These are phyloP conservation scores for Oscheius sp. DNA, from an alignment of 2,888 invertebrate genomes.

Conservation along the genomic window DNA sequence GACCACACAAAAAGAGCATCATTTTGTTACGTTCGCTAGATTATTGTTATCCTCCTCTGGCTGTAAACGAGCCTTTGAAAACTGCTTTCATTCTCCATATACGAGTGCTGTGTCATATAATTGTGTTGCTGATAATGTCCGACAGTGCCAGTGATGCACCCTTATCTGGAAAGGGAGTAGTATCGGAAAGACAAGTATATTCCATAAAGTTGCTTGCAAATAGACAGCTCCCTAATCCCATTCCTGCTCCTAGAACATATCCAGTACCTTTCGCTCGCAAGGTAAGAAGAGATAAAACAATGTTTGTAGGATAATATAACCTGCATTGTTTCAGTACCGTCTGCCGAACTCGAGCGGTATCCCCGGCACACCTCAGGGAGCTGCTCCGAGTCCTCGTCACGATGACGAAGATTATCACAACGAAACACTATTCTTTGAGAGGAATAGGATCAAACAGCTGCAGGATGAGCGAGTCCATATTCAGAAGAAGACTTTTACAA, in stretches of 20 bases:
- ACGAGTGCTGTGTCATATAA: conserved; percentile 16
- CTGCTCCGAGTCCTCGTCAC: conserved; percentile 49
- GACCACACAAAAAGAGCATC: conserved; percentile 15
- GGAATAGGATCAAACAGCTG: conserved; percentile 70
- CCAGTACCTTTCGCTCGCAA: conserved; percentile 19
- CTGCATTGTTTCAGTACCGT: conserved; percentile 43
- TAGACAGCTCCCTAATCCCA: not conserved
- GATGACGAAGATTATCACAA: conserved; percentile 66
- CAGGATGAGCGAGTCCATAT: conserved; percentile 95
- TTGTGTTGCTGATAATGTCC: conserved; percentile 36
- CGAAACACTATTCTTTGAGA: conserved; percentile 70
- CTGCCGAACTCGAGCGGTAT: conserved; percentile 45
- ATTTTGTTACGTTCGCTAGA: conserved; percentile 23
- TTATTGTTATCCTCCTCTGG: conserved; percentile 9
- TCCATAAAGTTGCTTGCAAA: conserved; percentile 16
- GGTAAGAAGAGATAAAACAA: conserved; percentile 12
- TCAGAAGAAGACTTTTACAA: conserved; percentile 99
- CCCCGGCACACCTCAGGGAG: conserved; percentile 37
- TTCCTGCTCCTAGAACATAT: conserved; percentile 12
- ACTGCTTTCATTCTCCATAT: conserved; percentile 27
- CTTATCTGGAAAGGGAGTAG: conserved; percentile 19
- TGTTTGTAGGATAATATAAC: not conserved
- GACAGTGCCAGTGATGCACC: conserved; percentile 28
- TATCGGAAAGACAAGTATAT: conserved; percentile 15
- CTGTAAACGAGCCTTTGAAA: conserved; percentile 17